Evolutionary conservation across 30 jellyfish, hydroid and myxozoan genomes (phyloP).

Genomic region (Hydractinia symbiolongicarpus): DNA sequence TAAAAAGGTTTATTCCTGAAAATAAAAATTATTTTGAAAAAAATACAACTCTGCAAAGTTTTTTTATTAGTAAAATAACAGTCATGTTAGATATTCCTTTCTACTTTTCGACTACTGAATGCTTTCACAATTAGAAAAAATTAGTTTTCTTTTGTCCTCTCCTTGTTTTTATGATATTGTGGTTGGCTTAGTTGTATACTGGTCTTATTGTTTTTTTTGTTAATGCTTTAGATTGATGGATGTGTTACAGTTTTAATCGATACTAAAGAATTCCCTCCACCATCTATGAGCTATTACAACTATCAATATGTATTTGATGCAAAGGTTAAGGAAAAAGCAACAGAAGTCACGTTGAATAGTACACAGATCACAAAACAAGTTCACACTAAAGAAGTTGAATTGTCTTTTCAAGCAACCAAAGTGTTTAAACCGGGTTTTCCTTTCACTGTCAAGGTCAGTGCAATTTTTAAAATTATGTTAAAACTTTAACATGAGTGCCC

Average conservation of each 20-base stretch:
- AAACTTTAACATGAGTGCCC: not conserved
- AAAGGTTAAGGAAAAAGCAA: conserved; percentile 65
- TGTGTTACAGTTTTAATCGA: conserved; percentile 25
- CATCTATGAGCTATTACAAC: not conserved
- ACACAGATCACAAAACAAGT: conserved; percentile 26
- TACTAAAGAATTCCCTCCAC: not conserved
- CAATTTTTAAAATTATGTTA: not conserved
- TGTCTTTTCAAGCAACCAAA: conserved; percentile 64
- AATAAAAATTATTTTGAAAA: too few relatives aligned
- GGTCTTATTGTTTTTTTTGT: too few relatives aligned
- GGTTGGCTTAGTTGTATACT: too few relatives aligned
- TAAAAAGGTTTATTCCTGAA: too few relatives aligned
- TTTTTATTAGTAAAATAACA: too few relatives aligned
- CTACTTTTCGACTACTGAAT: too few relatives aligned
- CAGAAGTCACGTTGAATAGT: conserved; percentile 54
- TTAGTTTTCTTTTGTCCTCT: too few relatives aligned
- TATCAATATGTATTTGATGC: conserved; percentile 32
- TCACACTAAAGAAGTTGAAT: conserved; percentile 23
- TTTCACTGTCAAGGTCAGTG: conserved; percentile 56
- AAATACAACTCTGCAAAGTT: too few relatives aligned
- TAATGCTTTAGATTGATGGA: conserved; percentile 51
- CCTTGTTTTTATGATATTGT: too few relatives aligned
- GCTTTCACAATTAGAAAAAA: too few relatives aligned
- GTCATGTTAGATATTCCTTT: too few relatives aligned
- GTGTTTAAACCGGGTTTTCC: conserved; percentile 94